A percentile compares a stretch with the other conserved stretches of the same genome.
Conservation (phyloP, 2,797 vertebrate species). For the Fringilla coelebs region DNA sequence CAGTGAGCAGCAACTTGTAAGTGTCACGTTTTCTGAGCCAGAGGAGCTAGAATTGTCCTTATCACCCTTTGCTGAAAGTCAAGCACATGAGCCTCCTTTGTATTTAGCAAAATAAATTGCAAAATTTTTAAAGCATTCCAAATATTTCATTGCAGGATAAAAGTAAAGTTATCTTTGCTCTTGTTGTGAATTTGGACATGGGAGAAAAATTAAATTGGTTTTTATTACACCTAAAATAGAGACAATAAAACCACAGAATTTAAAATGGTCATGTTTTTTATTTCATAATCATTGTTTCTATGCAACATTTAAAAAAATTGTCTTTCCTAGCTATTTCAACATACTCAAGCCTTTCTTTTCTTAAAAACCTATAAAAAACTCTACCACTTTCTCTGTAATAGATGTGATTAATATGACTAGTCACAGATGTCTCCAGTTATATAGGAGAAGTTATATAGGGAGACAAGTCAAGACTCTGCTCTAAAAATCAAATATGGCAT, state of each 20-base stretch:
- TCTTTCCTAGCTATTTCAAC: not conserved
- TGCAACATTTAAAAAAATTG: not conserved
- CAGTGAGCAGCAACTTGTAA: not conserved
- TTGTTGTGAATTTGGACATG: not conserved
- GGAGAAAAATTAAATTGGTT: not conserved
- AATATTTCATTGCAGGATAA: not conserved
- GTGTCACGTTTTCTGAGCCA: not conserved
- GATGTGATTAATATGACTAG: not conserved
- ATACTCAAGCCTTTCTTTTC: not conserved
- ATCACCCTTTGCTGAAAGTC: not conserved
- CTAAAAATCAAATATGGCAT: not conserved
- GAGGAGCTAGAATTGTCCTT: not conserved
- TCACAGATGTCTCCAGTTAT: not conserved
- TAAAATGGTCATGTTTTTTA: not conserved
- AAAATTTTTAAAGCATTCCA: not conserved
- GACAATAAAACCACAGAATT: not conserved
- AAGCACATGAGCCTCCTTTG: not conserved
- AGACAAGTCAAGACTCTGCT: not conserved
- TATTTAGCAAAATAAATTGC: not conserved
- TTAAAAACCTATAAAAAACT: not conserved
- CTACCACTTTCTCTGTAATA: not conserved
- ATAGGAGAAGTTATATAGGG: not conserved
- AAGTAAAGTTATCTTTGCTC: not conserved
- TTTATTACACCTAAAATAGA: not conserved
- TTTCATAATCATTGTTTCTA: not conserved